Evolutionary conservation across 2,888 invertebrate genomes (phyloP).

Genomic region (Trypoxylon attenuatum): DNA sequence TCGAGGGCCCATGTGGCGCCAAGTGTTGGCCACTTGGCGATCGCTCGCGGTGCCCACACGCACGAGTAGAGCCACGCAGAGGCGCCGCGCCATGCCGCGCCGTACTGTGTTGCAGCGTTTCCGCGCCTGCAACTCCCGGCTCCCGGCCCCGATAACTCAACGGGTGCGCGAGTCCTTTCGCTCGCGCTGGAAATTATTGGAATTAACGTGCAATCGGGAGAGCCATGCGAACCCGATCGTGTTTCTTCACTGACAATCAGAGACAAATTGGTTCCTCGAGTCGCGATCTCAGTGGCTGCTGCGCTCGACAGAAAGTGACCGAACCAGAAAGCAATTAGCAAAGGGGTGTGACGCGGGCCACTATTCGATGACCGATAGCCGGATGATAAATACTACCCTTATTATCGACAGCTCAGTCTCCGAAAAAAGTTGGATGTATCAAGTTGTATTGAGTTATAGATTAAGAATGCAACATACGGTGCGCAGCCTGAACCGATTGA

Average conservation of each 20-base stretch:
- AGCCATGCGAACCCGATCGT: not conserved
- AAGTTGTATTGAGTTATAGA: too few relatives aligned
- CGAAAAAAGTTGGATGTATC: too few relatives aligned
- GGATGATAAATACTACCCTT: too few relatives aligned
- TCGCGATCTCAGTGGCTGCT: too few relatives aligned
- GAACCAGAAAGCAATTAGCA: too few relatives aligned
- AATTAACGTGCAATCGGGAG: not conserved
- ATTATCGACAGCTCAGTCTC: too few relatives aligned
- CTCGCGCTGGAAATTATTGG: not conserved
- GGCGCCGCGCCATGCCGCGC: not conserved
- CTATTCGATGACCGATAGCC: too few relatives aligned
- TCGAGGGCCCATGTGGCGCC: conserved; percentile 49
- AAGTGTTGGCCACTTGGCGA: conserved; percentile 16
- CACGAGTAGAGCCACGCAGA: conserved; percentile 26
- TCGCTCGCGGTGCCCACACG: conserved; percentile 26
- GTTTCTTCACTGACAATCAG: too few relatives aligned
- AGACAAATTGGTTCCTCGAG: too few relatives aligned
- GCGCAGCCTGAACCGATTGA: not conserved
- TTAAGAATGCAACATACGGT: too few relatives aligned
- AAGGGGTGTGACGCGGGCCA: too few relatives aligned
- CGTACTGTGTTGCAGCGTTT: conserved; percentile 38
- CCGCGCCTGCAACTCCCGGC: conserved; percentile 12
- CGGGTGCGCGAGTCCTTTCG: not conserved
- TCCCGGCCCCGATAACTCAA: conserved; percentile 18
- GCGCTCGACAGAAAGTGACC: too few relatives aligned